Evolutionary conservation across 2,797 vertebrate species (phyloP), one percentile per base, ranked within the genome.

Genomic region (Ciconia nigra): DNA sequence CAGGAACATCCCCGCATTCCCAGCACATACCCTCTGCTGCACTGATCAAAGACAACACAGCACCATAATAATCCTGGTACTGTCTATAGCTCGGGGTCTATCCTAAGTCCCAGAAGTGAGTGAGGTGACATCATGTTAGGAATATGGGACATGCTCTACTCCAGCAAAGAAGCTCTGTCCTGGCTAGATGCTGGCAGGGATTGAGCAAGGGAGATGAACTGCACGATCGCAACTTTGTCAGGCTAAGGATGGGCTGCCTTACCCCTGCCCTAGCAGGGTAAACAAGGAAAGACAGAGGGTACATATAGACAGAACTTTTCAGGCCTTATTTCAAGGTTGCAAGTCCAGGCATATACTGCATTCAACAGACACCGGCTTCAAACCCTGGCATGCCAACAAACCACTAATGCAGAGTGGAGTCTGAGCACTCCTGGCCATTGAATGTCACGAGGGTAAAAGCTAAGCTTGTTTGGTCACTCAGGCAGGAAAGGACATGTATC

Each of bases 381-480:
- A 71, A 86, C 25, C 41, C 54, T 28, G 16, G 42, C 51, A 72
- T 16, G 44, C 37, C 49, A 89, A 47, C n/a, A 91, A 61, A 58
- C 9, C 26, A 25, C 52, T 62, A 54, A 63, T 5, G 41, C 11
- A 28, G 44, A 70, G 26, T 0, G 0, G 46, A 67, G 17, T 18
- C 13, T 3, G 44, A 93, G 31, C 62, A 24, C 8, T 55, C 58
- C 55, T 44, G 35, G 44, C 21, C 35, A 7, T 2, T 55, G 59
- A 35, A 42, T 11, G 15, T 49, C 73, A 66, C 1, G 0, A 62
- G 62, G 29, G 42, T 65, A 81, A 69, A 81, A 88, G 28, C 61
- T 76, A 63, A 83, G 51, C 31, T 52, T 44, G 28, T 47, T 1
- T 44, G 37, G 72, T 62, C 37, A 69, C 54, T 51, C 58, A 13